phyloP scores from a whole-genome alignment of 2,797 vertebrate species.

The Balearica regulorum region DNA sequence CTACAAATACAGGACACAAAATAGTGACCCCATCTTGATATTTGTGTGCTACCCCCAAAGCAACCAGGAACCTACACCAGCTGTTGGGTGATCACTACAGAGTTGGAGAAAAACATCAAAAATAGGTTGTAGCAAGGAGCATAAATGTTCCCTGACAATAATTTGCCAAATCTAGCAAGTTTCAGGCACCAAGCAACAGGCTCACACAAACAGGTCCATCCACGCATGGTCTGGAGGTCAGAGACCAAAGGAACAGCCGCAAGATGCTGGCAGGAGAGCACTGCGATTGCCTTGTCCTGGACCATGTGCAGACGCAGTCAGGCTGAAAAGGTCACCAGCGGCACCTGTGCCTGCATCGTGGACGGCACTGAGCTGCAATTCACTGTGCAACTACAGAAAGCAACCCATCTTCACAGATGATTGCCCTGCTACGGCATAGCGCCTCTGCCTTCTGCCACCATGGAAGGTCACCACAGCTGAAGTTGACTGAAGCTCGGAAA shows the following conservation, averaged over 20 bases:
- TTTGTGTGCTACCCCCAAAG: neutral
- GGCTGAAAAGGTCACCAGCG: neutral
- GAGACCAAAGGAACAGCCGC: neutral
- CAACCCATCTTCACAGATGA: accelerated
- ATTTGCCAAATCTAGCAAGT: neutral
- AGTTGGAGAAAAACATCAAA: neutral
- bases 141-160: too few relatives aligned
- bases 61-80: neutral
- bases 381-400: neutral
- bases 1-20: neutral
- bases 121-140: neutral
- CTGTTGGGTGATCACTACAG: neutral
- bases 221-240: accelerated
- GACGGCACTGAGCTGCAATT: neutral
- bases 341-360: accelerated
- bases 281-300: neutral
- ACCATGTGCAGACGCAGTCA: neutral
- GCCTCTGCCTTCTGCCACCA: neutral
- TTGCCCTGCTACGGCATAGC: neutral
- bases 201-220: accelerated
- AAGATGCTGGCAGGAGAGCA: accelerated
- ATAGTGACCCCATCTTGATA: neutral
- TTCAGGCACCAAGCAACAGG: neutral
- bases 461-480: neutral
- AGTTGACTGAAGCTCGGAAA: neutral